Percentiles rank a stretch among this genome's conserved stretches.
phyloP scores from a whole-genome alignment of 2,113 vertebrate species.

The Tupaia chinensis region DNA sequence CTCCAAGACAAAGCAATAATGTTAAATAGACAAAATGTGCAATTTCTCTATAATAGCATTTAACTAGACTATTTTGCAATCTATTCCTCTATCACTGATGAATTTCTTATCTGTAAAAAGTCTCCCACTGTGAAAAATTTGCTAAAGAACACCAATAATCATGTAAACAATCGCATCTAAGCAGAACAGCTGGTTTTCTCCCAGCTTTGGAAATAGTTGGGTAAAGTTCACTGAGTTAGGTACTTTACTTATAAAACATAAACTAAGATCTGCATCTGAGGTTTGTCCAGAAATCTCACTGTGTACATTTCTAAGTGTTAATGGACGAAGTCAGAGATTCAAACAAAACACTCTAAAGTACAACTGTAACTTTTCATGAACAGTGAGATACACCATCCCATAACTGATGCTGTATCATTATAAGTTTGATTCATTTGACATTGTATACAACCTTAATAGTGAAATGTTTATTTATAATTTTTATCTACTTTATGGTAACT shows the following conservation, averaged over 20 bases:
- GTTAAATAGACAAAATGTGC: slow-evolving; percentile 64
- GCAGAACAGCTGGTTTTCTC: not conserved
- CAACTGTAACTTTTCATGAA: not conserved
- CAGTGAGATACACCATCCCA: not conserved
- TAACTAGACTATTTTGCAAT: slow-evolving; percentile 60
- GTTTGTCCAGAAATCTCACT: not conserved
- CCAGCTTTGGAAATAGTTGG: slow-evolving; percentile 3
- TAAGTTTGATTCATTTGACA: not conserved
- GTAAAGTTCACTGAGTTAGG: slow-evolving; percentile 24
- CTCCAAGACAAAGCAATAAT: slow-evolving; percentile 54
- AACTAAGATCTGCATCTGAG: not conserved
- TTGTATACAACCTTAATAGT: not conserved
- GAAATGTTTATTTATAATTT: not conserved
- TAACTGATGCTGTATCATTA: not conserved
- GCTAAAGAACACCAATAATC: slow-evolving; percentile 58
- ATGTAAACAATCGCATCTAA: slow-evolving; percentile 65
- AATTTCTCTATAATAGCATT: slow-evolving; percentile 57
- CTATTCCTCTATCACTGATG: slow-evolving; percentile 37
- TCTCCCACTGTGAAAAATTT: slow-evolving; percentile 62
- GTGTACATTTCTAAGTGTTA: not conserved
- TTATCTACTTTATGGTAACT: not conserved
- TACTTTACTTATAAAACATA: slow-evolving; percentile 3
- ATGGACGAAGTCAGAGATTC: not conserved
- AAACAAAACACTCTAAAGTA: not conserved
- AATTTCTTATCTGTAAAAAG: slow-evolving; percentile 69